Percentiles rank a stretch among this genome's conserved stretches.
phyloP scores from a whole-genome alignment of 92 coral and sea anemone genomes.

The Nematostella vectensis region DNA sequence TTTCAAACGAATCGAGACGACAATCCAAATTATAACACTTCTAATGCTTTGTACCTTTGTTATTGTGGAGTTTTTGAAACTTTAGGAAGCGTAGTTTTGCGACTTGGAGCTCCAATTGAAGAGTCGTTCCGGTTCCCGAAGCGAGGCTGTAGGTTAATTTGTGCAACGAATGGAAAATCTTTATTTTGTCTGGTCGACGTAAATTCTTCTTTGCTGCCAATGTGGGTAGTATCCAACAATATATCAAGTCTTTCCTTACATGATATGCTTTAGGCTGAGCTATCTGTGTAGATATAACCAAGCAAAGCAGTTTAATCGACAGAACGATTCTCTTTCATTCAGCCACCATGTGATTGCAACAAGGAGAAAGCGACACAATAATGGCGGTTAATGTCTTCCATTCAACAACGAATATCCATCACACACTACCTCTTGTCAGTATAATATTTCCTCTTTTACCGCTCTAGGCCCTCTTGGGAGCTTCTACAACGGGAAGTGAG shows the following conservation, averaged over 20 bases:
- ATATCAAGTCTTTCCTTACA: conserved; percentile 16
- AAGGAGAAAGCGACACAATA: conserved; percentile 86
- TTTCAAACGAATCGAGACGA: background rate
- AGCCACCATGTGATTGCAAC: conserved; percentile 83
- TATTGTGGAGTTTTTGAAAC: conserved; percentile 8
- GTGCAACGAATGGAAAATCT: conserved; percentile 78
- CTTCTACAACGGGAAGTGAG: conserved; percentile 37
- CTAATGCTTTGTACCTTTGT: conserved; percentile 39
- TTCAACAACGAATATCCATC: conserved; percentile 41
- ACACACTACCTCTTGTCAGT: conserved; percentile 31
- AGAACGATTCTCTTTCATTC: conserved; percentile 62
- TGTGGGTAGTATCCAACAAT: background rate
- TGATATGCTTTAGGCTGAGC: conserved; percentile 4
- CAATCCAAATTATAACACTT: conserved; percentile 9
- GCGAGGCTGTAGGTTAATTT: conserved; percentile 45
- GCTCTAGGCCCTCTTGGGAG: conserved; percentile 47
- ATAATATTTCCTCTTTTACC: conserved; percentile 19
- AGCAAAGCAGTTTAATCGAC: conserved; percentile 28
- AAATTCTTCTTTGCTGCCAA: conserved; percentile 19
- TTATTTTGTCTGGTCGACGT: conserved; percentile 76
- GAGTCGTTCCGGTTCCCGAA: conserved; percentile 35
- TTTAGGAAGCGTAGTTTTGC: background rate
- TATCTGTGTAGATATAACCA: conserved; percentile 19
- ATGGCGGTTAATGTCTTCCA: conserved; percentile 91
- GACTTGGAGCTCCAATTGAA: conserved; percentile 19